Percentiles rank a stretch among this genome's conserved stretches.
Evolutionary conservation across 1,140 invertebrate genomes (phyloP).

Genomic region (Pemphigus obesinymphae): DNA sequence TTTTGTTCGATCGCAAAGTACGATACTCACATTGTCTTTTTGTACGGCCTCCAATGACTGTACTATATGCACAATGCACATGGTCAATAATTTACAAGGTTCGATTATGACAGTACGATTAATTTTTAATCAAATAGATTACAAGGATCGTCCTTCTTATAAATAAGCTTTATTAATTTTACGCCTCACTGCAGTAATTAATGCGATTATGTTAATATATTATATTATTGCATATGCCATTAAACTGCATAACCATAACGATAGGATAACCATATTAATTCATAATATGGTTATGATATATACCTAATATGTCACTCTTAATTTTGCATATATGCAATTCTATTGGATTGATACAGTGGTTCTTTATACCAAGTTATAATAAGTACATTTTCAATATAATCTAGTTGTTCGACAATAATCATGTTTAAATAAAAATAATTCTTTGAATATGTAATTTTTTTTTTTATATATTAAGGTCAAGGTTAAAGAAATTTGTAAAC

Average conservation of each 20-base stretch:
- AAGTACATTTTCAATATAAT: background rate
- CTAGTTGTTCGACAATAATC: background rate
- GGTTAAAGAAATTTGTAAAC: background rate
- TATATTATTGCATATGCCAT: too few species aligned
- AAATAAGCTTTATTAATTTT: background rate
- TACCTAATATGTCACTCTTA: too few species aligned
- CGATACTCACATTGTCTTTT: background rate
- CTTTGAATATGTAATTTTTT: background rate
- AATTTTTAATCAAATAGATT: background rate
- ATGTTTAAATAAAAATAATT: background rate
- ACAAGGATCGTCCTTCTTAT: background rate
- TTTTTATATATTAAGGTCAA: background rate
- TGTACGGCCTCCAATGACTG: background rate
- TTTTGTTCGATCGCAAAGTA: background rate
- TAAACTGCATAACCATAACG: too few species aligned
- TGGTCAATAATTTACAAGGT: background rate
- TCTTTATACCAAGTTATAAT: too few species aligned
- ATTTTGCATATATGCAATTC: too few species aligned
- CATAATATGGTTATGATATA: too few species aligned
- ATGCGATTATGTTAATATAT: too few species aligned
- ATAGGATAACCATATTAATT: too few species aligned
- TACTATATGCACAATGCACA: background rate
- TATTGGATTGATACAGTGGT: too few species aligned
- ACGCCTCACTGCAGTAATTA: too few species aligned
- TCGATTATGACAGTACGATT: background rate